phyloP scores from a whole-genome alignment of 2,113 vertebrate species.

The Arenaria interpres region DNA sequence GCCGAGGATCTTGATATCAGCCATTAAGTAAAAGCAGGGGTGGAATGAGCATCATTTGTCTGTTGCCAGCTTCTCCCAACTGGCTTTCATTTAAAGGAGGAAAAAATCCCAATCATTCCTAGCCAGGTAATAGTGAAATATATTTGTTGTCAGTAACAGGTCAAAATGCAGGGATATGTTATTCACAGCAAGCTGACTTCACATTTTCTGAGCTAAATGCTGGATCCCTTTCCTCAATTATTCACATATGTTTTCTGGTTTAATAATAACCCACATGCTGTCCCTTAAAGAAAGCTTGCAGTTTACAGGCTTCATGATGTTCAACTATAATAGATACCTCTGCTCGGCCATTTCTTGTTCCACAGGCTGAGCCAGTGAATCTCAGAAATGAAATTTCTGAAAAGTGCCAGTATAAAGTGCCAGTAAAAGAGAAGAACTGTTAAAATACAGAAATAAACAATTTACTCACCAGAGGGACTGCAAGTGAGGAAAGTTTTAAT shows the following conservation, averaged over 20 bases:
- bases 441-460: neutral
- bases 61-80: conserved; percentile 65
- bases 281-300: conserved; percentile 32
- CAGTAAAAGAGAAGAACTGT: no score
- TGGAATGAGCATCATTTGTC: conserved; percentile 69
- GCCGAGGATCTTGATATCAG: neutral
- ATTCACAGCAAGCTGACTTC: conserved; percentile 62
- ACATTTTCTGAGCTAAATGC: conserved; percentile 45
- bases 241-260: conserved; percentile 63
- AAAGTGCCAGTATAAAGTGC: neutral
- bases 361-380: neutral
- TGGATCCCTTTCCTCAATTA: conserved; percentile 55
- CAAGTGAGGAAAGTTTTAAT: neutral
- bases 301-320: neutral
- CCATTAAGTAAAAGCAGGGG: conserved; percentile 65
- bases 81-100: conserved; percentile 61
- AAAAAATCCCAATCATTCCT: neutral
- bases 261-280: conserved; percentile 44
- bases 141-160: conserved; percentile 62
- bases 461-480: neutral
- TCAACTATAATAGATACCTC: neutral
- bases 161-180: conserved; percentile 59
- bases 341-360: neutral
- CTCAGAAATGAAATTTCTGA: neutral
- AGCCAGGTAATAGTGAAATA: conserved; percentile 68